Conservation (phyloP, 2,797 vertebrate species). For the Phalloptychus januarius region DNA sequence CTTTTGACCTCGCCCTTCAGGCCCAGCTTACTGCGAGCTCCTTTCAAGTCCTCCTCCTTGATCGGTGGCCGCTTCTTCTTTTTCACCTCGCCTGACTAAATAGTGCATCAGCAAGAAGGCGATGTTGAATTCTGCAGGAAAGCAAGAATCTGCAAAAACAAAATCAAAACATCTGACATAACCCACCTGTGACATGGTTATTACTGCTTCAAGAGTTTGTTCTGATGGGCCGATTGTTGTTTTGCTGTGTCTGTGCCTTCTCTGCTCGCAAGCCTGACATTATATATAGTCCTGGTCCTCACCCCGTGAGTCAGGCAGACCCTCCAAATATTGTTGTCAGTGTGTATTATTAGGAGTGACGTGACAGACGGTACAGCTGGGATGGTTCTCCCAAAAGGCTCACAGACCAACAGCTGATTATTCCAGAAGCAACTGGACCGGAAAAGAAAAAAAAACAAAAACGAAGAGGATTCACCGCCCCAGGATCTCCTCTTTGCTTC, state of each 20-base stretch:
- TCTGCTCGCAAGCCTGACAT: constrained; percentile 29
- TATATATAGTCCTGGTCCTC: constrained; percentile 69
- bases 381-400: constrained; percentile 50
- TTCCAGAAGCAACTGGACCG: constrained; percentile 26
- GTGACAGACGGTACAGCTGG: constrained; percentile 61
- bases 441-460: background rate
- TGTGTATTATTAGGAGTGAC: constrained; percentile 81
- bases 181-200: constrained; percentile 81
- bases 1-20: constrained; percentile 92
- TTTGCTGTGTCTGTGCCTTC: constrained; percentile 34
- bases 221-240: constrained; percentile 15
- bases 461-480: background rate
- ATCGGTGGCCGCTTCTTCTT: constrained; percentile 93
- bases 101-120: background rate
- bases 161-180: background rate
- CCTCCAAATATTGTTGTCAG: constrained; percentile 72
- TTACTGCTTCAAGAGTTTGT: constrained; percentile 18
- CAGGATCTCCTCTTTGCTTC: constrained; percentile 18
- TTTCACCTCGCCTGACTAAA: constrained; percentile 81
- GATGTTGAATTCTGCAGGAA: background rate
- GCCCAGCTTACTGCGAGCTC: constrained; percentile 89
- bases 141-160: background rate
- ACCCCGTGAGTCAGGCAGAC: constrained; percentile 53
- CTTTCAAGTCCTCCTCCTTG: constrained; percentile 95
- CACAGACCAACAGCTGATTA: constrained; percentile 69